Evolutionary conservation across 2,113 vertebrate genomes (phyloP).

Genomic region (Trematomus loennbergii): DNA sequence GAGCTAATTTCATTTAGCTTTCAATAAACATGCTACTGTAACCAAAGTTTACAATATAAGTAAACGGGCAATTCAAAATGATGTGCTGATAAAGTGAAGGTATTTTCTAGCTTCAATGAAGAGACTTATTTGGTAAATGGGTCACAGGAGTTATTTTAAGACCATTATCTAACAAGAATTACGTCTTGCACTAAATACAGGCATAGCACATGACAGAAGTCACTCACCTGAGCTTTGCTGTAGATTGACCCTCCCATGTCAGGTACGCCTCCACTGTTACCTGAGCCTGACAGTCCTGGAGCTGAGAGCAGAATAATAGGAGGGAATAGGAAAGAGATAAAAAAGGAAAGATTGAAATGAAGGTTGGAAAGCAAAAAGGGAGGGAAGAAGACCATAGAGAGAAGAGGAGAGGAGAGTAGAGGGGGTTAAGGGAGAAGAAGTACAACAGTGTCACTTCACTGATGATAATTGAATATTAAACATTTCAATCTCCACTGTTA

Average conservation of each 20-base stretch:
- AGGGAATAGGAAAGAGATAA: neutral
- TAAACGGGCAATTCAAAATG: neutral
- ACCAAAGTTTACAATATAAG: neutral
- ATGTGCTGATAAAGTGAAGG: neutral
- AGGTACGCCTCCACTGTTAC: conserved; percentile 90
- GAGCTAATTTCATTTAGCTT: neutral
- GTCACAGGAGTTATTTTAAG: neutral
- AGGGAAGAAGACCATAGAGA: conserved; percentile 24
- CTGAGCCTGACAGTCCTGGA: conserved; percentile 91
- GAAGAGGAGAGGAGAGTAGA: conserved; percentile 38
- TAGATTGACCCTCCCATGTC: conserved; percentile 95
- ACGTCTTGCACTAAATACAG: neutral
- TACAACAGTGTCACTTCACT: conserved; percentile 27
- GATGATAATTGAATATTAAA: conserved; percentile 3
- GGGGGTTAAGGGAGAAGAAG: conserved; percentile 24
- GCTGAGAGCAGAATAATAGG: conserved; percentile 50
- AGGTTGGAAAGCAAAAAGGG: neutral
- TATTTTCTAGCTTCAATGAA: neutral
- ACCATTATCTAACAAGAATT: neutral
- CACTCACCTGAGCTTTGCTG: conserved; percentile 95
- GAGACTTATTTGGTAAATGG: neutral
- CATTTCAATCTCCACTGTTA: conserved; percentile 63
- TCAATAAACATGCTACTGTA: neutral
- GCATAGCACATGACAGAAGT: neutral
- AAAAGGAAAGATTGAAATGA: neutral